A percentile compares a stretch with the other conserved stretches of the same genome.
Conservation (phyloP, 2,888 invertebrate genomes). For the Pheosia tremula region DNA sequence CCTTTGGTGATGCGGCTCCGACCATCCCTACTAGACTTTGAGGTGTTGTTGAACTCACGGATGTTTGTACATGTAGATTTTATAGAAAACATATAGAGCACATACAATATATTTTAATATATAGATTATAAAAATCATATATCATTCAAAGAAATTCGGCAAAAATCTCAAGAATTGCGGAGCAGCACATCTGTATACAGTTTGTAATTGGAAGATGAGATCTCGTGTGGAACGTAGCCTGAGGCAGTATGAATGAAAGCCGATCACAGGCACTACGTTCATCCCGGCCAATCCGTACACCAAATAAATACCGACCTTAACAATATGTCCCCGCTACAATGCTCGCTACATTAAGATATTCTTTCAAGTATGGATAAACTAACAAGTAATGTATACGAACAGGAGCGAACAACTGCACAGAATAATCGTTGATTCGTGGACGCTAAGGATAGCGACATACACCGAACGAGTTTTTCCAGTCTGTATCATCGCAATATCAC, state of each 20-base stretch:
- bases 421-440: slow-evolving; percentile 53
- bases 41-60: not conserved
- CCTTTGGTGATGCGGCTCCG: slow-evolving; percentile 43
- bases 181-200: slow-evolving; percentile 65
- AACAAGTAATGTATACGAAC: slow-evolving; percentile 45
- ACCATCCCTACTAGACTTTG: slow-evolving; percentile 8
- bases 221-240: slow-evolving; percentile 78
- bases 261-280: slow-evolving; percentile 72
- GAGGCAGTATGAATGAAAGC: slow-evolving; percentile 84
- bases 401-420: slow-evolving; percentile 26
- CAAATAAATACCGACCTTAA: slow-evolving; percentile 46
- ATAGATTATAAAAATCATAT: slow-evolving; percentile 6
- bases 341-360: slow-evolving; percentile 27
- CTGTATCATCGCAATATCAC: slow-evolving; percentile 84
- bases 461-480: slow-evolving; percentile 84
- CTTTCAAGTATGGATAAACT: not conserved
- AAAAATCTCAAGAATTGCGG: slow-evolving; percentile 77
- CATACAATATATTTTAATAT: not conserved
- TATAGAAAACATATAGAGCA: not conserved
- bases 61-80: too few relatives aligned
- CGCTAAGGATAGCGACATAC: slow-evolving; percentile 83
- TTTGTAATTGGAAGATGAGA: slow-evolving; percentile 82
- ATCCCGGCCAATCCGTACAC: slow-evolving; percentile 49
- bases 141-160: slow-evolving; percentile 49
- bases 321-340: slow-evolving; percentile 43